Base-by-base conservation (phyloP, 2,888 invertebrate species). In the Phengaris arion region DNA sequence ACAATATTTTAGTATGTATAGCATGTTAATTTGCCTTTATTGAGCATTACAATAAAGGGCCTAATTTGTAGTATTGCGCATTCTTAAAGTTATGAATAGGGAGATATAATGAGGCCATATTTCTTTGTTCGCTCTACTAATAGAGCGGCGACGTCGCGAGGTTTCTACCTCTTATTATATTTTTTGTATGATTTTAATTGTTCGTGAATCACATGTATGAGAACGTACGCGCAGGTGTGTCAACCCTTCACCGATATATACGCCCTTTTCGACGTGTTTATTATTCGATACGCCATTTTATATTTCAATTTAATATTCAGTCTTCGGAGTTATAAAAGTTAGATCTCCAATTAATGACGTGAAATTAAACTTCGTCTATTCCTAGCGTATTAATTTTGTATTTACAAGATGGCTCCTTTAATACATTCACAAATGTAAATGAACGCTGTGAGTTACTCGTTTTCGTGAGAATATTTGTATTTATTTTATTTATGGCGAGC, bases 401-500 rank as follows among this genome's bases (percentile, higher is more conserved):
- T 90, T 91, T 87, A 86, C 86, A 85, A 82, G 89, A 91, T 92
- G 88, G 89, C 88, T 89, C 92, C 90, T 93, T 92, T 93, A 91
- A 92, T 89, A 92, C 91, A 90, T 91, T 91, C 88, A 89, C 89
- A 87, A 89, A 92, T 91, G 90, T 92, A 92, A 93, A 92, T 91
- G 90, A 90, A 92, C 89, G 91, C 86, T 87, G 88, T 88, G 89
- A 87, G 86, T 90, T 92, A 90, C 90, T 88, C 88, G 90, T 85
- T 91, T 92, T 92, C 93, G 93, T 93, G 93, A 93, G 92, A 93
- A 93, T 93, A 93, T 93, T 92, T 92, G 90, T 93, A 92, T 93
- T 93, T 92, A 91, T 92, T 92, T 93, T 91, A 93, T 93, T 93
- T 93, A 93, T 92, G 92, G 92, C 85, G 88, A 86, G 86, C 83